Conservation (phyloP, 2,888 invertebrate genomes). For the Lasioglossum morio region DNA sequence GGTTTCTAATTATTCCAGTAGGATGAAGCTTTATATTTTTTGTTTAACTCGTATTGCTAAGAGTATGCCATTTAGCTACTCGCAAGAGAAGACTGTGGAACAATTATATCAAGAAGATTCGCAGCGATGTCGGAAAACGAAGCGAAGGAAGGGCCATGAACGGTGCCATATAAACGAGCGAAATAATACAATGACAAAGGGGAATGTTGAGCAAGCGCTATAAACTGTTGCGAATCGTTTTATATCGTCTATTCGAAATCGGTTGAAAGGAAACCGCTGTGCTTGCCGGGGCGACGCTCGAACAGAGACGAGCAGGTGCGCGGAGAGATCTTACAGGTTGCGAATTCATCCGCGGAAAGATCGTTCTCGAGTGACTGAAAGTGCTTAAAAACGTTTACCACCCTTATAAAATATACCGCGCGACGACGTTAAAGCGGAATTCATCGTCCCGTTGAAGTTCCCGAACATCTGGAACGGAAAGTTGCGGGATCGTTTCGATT, state of each 20-base stretch:
- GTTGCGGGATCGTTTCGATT: not conserved
- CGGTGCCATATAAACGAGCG: not conserved
- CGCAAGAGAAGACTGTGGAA: not conserved
- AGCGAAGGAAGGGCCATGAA: not conserved
- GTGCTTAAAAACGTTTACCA: not conserved
- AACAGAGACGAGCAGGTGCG: not conserved
- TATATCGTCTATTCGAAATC: not conserved
- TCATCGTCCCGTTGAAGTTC: not conserved
- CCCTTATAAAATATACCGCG: not conserved
- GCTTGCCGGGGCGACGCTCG: not conserved
- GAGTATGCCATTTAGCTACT: not conserved
- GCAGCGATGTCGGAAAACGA: not conserved
- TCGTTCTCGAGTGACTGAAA: not conserved
- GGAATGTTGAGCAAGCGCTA: not conserved
- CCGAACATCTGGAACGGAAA: not conserved
- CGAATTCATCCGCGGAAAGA: not conserved
- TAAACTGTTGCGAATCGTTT: slow-evolving; percentile 10
- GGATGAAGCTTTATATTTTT: not conserved
- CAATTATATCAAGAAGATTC: not conserved
- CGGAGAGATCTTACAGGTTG: not conserved
- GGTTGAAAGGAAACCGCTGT: not conserved
- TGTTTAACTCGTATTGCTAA: not conserved
- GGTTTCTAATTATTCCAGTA: not conserved
- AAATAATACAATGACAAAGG: not conserved
- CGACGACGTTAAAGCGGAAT: not conserved